Conservation (phyloP, 2,888 invertebrate species). For the Chironomus riparius region DNA sequence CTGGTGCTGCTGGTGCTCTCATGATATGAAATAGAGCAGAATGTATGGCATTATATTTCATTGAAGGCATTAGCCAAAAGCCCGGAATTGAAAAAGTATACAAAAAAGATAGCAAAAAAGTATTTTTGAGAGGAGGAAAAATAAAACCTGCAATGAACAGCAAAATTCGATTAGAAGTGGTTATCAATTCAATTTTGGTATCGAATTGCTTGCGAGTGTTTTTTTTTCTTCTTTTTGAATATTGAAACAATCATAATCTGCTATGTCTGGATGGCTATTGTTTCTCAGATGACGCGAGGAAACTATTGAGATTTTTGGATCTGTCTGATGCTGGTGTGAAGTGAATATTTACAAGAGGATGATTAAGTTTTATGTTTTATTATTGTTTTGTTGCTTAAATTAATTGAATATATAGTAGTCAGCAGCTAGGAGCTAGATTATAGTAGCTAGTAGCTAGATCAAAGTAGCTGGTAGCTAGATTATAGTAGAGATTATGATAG, state of each 20-base stretch:
- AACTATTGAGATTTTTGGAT: too few species aligned
- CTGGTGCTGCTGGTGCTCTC: background rate
- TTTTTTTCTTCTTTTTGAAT: background rate
- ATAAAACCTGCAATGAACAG: background rate
- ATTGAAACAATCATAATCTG: background rate
- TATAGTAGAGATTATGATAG: too few species aligned
- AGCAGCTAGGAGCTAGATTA: too few species aligned
- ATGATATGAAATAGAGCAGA: background rate
- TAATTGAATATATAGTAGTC: too few species aligned
- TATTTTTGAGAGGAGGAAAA: background rate
- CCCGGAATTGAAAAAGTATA: background rate
- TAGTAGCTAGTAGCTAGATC: too few species aligned
- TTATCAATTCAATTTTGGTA: slow-evolving; percentile 3
- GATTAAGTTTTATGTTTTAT: too few species aligned
- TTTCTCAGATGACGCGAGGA: too few species aligned
- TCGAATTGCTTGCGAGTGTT: background rate
- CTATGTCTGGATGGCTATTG: too few species aligned
- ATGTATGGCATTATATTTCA: background rate
- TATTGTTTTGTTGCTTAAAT: too few species aligned
- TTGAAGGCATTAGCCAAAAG: background rate
- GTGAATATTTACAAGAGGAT: too few species aligned
- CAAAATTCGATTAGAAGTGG: slow-evolving; percentile 8
- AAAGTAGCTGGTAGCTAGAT: too few species aligned
- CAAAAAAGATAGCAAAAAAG: background rate
- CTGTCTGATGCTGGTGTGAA: too few species aligned